Base-by-base conservation (phyloP, 64 coral and sea anemone species). In the Trachythela sp. region DNA sequence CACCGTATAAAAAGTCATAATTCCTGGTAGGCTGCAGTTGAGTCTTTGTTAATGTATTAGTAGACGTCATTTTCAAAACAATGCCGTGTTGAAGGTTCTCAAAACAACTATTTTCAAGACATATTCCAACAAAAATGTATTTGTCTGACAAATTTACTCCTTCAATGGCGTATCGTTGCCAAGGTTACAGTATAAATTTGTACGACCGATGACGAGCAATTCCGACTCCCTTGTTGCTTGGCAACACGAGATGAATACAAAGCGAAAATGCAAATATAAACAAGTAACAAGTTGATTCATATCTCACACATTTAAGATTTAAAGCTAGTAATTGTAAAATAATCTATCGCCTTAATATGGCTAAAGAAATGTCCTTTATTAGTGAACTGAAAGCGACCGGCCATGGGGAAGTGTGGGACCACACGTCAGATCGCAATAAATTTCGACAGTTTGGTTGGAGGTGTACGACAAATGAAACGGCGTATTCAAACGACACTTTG, bases 351-450 rank as follows among this genome's bases (percentile, higher is more conserved):
- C 60, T 85, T 87, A 85, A 89, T 33, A 93, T 93, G 10, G 51
- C 86, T 36, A 85, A 86, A 51, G 84, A 90, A 40, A 84, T 99
- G 75, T 93, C 96, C 42, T 99, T 99, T 91, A 88, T 94, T 7
- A 99, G 96, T 37, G 91, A 90, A 68, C 89, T 99, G 34, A 91
- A 89, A 85, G 96, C 96, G 64, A 99, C 91, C 14, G 96, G 96
- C 0, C 96, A 99, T 60, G 96, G 96, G 32, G 96, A 99, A 50
- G 89, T 99, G n/a, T 99, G 96, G 96, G 96, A 99, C 91, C 96
- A 99, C 32, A 99, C 93, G 30, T 45, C 56, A n/a, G 96, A 99
- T 60, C 91, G 60, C 39, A 94, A 94, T 36, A 99, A 99, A 77
- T 94, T 99, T 40, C 49, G 89, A 20, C 96, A 99, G 56, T 99